These are phyloP conservation scores for Takifugu bimaculatus DNA, from an alignment of 2,113 vertebrate genomes.

Conservation along the genomic window DNA sequence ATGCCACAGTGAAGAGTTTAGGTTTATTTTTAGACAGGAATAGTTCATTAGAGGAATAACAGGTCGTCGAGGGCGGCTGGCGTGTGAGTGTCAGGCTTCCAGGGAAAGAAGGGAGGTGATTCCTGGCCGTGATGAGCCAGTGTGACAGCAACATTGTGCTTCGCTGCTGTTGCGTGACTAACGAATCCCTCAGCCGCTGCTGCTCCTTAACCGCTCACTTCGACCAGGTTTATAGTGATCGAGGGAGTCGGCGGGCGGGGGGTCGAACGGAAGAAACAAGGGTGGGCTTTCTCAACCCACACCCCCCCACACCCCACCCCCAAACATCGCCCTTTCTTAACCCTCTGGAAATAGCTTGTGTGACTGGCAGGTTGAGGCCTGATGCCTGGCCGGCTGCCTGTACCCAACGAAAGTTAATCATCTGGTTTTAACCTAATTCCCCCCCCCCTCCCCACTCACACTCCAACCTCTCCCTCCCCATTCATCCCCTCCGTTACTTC, in stretches of 20 bases:
- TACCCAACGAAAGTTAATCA: constrained; percentile 73
- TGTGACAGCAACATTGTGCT: constrained; percentile 70
- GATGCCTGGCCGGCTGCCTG: constrained; percentile 35
- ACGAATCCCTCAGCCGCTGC: constrained; percentile 41
- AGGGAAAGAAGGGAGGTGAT: constrained; percentile 21
- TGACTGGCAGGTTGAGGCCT: constrained; percentile 24
- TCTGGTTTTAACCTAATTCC: constrained; percentile 69
- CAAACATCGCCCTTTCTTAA: constrained; percentile 21
- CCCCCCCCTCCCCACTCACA: constrained; percentile 8
- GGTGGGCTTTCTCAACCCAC: constrained; percentile 7
- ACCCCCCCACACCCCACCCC: constrained; percentile 15
- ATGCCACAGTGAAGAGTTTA: too few relatives aligned
- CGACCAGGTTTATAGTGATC: constrained; percentile 24
- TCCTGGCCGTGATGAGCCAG: constrained; percentile 36
- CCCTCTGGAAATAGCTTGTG: constrained; percentile 26
- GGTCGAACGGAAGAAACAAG: constrained; percentile 14
- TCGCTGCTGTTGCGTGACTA: constrained; percentile 64
- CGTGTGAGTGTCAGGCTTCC: constrained; percentile 16
- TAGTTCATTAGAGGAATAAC: constrained; percentile 43
- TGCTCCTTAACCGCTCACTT: constrained; percentile 53
- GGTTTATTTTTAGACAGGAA: neutral
- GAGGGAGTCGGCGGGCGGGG: neutral
- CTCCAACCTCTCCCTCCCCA: constrained; percentile 8
- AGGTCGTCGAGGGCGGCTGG: constrained; percentile 14
- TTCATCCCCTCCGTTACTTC: constrained; percentile 3